Evolutionary conservation across 2,797 vertebrate genomes (phyloP).

Genomic region (Gallirallus australis): DNA sequence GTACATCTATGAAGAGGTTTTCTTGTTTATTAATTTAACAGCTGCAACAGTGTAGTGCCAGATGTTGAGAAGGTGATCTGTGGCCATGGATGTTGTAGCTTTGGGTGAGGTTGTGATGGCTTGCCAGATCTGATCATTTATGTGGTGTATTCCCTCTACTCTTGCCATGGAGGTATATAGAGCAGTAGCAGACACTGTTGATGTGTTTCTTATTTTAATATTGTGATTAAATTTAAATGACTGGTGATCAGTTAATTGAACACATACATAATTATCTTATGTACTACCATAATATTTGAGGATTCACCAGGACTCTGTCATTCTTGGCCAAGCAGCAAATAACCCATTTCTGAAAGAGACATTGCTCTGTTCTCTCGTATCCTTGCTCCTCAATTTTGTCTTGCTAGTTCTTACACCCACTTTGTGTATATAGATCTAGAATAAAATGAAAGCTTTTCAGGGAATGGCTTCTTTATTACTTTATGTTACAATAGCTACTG

Average conservation of each 20-base stretch:
- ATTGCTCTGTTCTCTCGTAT: slow-evolving; percentile 28
- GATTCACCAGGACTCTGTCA: neutral
- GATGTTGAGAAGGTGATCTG: neutral
- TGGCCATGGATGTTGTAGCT: neutral
- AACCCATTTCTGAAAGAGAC: neutral
- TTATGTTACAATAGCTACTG: neutral
- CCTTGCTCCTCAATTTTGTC: slow-evolving; percentile 17
- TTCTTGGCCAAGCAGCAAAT: slow-evolving; percentile 12
- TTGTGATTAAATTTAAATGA: slow-evolving; percentile 28
- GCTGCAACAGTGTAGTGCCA: neutral
- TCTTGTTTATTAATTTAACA: neutral
- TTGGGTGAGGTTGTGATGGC: neutral
- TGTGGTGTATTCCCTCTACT: neutral
- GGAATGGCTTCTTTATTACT: slow-evolving; percentile 34
- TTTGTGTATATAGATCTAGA: slow-evolving; percentile 4
- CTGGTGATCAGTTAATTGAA: slow-evolving; percentile 13
- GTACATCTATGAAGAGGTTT: neutral
- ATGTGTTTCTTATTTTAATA: slow-evolving; percentile 34
- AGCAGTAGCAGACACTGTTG: slow-evolving; percentile 6
- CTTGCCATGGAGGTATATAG: neutral
- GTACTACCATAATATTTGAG: neutral
- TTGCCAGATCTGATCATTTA: neutral
- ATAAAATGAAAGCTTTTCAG: slow-evolving; percentile 22
- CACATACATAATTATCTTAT: neutral
- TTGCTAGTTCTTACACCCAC: slow-evolving; percentile 13